Evolutionary conservation across 2,113 vertebrate species (phyloP), one percentile per base, ranked within the genome.

Genomic region (Anseranas semipalmata): DNA sequence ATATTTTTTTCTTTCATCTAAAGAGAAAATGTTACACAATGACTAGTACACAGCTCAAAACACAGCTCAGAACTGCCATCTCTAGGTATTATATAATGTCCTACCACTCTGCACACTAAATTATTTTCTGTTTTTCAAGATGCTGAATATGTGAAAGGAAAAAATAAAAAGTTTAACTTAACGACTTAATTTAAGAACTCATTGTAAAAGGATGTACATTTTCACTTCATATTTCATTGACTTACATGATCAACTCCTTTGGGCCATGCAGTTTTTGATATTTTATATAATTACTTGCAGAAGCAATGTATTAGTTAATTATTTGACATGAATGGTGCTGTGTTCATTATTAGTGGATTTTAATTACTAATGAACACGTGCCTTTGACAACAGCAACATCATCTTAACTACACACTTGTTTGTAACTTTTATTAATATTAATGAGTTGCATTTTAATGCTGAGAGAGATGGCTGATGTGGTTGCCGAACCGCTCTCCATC

Each of bases 31-130:
- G 2, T 93, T 85, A 74, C 59, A 90, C 82, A 95, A 89, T 73
- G 45, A 80, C 84, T 68, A 28, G 43, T 19, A 79, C 37, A 77
- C 74, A 81, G 73, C 55, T 78, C 39, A 87, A 93, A 95, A 81
- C 53, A 63, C 73, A 97, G 92, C 93, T 95, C 94, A 92, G 95
- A 97, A 73, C 92, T 96, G 96, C 95, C 96, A 95, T 65, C 96
- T 96, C 68, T 72, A 95, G 96, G 95, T 77, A 53, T 25, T 88
- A 56, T 28, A 76, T 33, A 13, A 63, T 1, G 14, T 35, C 65
- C 73, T 62, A 72, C 7, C 59, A 25, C 71, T 84, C 28, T 80
- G 77, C 63, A 71, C 15, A 46, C 20, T 45, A 25, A 12, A 28
- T 63, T 65, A 9, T 48, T 68, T 88, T 65, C 22, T 19, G 16